Conservation (phyloP, 1,140 invertebrate species). For the Macrobrachium rosenbergii region DNA sequence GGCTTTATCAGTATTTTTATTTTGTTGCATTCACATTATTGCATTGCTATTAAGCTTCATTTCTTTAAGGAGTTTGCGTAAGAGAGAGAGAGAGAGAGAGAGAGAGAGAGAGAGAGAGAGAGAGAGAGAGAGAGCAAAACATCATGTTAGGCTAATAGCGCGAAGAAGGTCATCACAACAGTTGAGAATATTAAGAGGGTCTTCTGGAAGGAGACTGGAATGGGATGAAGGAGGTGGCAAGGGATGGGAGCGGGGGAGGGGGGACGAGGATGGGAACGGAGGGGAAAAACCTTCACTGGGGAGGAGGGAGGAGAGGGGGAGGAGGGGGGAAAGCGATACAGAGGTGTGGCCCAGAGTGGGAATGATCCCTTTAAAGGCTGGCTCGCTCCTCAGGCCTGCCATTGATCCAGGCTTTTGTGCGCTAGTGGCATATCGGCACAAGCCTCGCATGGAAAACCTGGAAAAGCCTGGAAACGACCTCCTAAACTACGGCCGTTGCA, state of each 20-base stretch:
- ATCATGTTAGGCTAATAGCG: neutral
- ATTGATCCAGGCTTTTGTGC: conserved; percentile 62
- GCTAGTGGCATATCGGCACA: conserved; percentile 55
- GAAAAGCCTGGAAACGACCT: conserved; percentile 34
- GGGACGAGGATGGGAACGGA: neutral
- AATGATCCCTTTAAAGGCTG: conserved; percentile 60
- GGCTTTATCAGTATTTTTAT: no score
- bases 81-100: conserved; percentile 13
- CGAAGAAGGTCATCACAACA: neutral
- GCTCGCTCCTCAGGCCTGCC: conserved; percentile 36
- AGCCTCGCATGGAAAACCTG: conserved; percentile 45
- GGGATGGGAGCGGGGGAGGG: neutral
- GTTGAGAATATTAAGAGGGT: no score
- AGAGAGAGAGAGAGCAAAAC: conserved; percentile 31
- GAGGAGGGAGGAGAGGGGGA: neutral
- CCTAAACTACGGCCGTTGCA: conserved; percentile 42
- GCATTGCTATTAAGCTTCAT: no score
- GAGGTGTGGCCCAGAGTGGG: conserved; percentile 54
- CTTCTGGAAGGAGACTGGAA: neutral
- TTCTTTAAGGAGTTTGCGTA: neutral
- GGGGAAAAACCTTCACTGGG: neutral
- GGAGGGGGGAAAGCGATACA: conserved; percentile 12
- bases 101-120: conserved; percentile 14
- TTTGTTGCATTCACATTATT: no score
- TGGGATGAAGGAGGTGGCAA: neutral